These are phyloP conservation scores for Galbula dea DNA, from an alignment of 2,113 vertebrate genomes.

Conservation along the genomic window DNA sequence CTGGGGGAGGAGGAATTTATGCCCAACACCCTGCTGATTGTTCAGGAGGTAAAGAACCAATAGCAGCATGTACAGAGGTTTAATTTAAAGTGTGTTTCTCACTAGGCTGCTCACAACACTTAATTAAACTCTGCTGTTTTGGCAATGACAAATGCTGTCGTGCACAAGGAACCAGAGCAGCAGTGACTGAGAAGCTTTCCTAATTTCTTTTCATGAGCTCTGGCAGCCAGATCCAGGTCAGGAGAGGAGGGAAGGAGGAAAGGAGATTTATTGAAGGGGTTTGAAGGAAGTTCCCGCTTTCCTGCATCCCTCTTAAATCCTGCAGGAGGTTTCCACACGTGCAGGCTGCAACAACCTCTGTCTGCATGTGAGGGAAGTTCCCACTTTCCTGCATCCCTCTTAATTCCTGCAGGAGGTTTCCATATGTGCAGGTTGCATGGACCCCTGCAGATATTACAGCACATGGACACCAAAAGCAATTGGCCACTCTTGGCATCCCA, in stretches of 20 bases:
- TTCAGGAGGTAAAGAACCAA: constrained; percentile 96
- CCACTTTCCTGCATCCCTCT: neutral
- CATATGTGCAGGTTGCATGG: neutral
- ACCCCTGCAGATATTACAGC: rapidly evolving
- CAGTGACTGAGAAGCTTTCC: constrained; percentile 88
- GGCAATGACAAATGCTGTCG: constrained; percentile 99
- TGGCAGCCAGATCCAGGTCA: constrained; percentile 87
- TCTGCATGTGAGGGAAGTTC: constrained; percentile 65
- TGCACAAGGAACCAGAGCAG: constrained; percentile 84
- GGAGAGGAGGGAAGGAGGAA: constrained; percentile 82
- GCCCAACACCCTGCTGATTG: constrained; percentile 91
- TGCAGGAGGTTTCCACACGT: neutral
- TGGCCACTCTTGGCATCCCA: neutral
- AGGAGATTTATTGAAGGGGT: constrained; percentile 79
- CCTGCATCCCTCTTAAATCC: neutral
- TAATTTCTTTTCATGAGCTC: constrained; percentile 91
- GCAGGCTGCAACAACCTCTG: neutral
- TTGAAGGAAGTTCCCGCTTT: constrained; percentile 66
- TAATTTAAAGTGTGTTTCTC: constrained; percentile 99
- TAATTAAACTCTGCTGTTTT: constrained; percentile 99
- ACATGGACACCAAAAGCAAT: neutral
- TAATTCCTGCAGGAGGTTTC: neutral
- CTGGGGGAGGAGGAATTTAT: constrained; percentile 91
- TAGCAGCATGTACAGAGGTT: constrained; percentile 92
- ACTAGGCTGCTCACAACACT: constrained; percentile 99